Conservation (phyloP, 2,113 vertebrate genomes). For the Megaleporinus macrocephalus region DNA sequence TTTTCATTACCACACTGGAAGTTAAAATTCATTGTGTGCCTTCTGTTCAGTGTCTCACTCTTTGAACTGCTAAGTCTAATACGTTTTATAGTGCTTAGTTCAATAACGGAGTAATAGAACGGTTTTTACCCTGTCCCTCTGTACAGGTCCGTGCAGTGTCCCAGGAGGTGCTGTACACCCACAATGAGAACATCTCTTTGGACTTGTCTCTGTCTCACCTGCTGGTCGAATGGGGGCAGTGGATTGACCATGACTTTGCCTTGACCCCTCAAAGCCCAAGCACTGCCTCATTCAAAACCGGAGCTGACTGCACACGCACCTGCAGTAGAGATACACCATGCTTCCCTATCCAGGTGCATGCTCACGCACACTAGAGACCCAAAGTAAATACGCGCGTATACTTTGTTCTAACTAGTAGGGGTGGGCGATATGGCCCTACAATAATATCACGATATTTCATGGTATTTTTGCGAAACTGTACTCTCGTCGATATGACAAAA, state of each 20-base stretch:
- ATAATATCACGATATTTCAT: too few relatives aligned
- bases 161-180: conserved; percentile 77
- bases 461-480: too few relatives aligned
- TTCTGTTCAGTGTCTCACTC: too few relatives aligned
- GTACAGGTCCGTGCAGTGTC: conserved; percentile 78
- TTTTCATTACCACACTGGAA: neutral
- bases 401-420: too few relatives aligned
- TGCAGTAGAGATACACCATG: conserved; percentile 77
- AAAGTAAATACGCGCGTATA: too few relatives aligned
- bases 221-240: conserved; percentile 83
- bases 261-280: conserved; percentile 81
- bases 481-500: too few relatives aligned
- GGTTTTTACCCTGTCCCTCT: neutral
- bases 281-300: conserved; percentile 71
- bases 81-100: too few relatives aligned
- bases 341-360: conserved; percentile 79
- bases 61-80: too few relatives aligned
- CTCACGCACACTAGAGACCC: neutral
- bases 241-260: conserved; percentile 81
- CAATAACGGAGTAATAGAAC: too few relatives aligned
- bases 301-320: conserved; percentile 74
- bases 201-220: conserved; percentile 77
- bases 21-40: too few relatives aligned
- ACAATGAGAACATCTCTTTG: conserved; percentile 78
- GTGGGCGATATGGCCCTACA: too few relatives aligned